Percentiles rank a stretch among this genome's conserved stretches.
These are phyloP conservation scores for Cantharis nigra DNA, from an alignment of 2,888 invertebrate genomes.

Conservation along the genomic window DNA sequence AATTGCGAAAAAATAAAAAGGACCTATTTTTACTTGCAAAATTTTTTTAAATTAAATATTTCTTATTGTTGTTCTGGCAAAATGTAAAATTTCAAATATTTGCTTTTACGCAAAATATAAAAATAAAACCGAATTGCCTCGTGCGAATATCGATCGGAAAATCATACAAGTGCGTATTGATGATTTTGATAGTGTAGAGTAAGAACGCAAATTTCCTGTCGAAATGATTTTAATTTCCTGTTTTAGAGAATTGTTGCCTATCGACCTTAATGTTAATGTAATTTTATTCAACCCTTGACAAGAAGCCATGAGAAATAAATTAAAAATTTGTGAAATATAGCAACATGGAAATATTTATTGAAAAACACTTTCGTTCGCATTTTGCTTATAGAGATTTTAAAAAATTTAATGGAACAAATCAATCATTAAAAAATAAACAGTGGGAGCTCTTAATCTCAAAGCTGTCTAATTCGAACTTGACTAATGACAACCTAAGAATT, in stretches of 20 bases:
- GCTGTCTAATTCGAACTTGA: neutral
- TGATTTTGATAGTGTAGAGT: neutral
- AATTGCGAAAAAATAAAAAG: neutral
- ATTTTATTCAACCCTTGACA: conserved; percentile 6
- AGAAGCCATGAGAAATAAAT: neutral
- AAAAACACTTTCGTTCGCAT: neutral
- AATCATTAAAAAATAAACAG: neutral
- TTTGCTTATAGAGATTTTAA: neutral
- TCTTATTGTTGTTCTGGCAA: neutral
- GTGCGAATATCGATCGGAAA: neutral
- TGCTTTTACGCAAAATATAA: too few relatives aligned
- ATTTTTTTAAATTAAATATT: neutral
- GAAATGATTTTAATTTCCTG: conserved; percentile 30
- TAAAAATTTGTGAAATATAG: neutral
- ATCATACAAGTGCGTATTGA: neutral
- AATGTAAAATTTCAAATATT: neutral
- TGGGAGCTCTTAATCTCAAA: neutral
- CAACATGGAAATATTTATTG: neutral
- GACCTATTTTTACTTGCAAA: neutral
- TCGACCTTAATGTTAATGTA: conserved; percentile 18
- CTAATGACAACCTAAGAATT: neutral
- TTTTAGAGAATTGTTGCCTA: conserved; percentile 22
- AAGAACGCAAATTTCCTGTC: conserved; percentile 27
- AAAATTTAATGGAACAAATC: neutral
- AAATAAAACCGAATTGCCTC: neutral